These are phyloP conservation scores for Urocitellus parryii DNA, from an alignment of 2,113 vertebrate species.

Conservation along the genomic window DNA sequence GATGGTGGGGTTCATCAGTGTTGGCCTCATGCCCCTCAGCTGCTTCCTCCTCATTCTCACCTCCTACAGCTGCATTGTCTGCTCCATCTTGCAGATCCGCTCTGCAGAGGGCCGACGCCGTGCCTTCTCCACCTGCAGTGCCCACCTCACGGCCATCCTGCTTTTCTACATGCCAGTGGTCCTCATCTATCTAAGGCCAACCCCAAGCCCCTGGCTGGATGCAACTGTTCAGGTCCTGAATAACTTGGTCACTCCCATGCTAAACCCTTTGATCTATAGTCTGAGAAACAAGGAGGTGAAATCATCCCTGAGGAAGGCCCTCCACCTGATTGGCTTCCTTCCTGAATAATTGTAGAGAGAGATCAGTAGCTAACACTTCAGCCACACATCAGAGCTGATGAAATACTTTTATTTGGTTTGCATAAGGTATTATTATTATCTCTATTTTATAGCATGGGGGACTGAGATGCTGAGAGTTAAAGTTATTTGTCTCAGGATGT, in stretches of 20 bases:
- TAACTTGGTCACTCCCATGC: slow-evolving; percentile 76
- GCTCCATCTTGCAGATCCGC: slow-evolving; percentile 74
- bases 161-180: slow-evolving; percentile 80
- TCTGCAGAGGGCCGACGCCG: slow-evolving; percentile 56
- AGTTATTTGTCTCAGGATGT: not conserved
- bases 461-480: not conserved
- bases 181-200: slow-evolving; percentile 79
- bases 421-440: not conserved
- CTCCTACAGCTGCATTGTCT: slow-evolving; percentile 76
- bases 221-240: slow-evolving; percentile 77
- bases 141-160: slow-evolving; percentile 80
- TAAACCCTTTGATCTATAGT: slow-evolving; percentile 79
- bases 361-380: not conserved
- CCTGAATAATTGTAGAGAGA: not conserved
- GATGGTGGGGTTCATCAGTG: slow-evolving; percentile 76
- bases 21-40: slow-evolving; percentile 73
- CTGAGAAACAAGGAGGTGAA: slow-evolving; percentile 80
- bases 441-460: not conserved
- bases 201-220: slow-evolving; percentile 64
- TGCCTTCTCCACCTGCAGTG: slow-evolving; percentile 81
- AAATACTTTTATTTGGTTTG: not conserved
- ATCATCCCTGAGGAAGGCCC: slow-evolving; percentile 59
- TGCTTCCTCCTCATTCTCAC: slow-evolving; percentile 80
- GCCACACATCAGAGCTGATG: not conserved
- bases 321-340: not conserved